Evolutionary conservation across 2,113 vertebrate genomes (phyloP), one percentile per base, ranked within the genome.

Genomic region (Alces alces): DNA sequence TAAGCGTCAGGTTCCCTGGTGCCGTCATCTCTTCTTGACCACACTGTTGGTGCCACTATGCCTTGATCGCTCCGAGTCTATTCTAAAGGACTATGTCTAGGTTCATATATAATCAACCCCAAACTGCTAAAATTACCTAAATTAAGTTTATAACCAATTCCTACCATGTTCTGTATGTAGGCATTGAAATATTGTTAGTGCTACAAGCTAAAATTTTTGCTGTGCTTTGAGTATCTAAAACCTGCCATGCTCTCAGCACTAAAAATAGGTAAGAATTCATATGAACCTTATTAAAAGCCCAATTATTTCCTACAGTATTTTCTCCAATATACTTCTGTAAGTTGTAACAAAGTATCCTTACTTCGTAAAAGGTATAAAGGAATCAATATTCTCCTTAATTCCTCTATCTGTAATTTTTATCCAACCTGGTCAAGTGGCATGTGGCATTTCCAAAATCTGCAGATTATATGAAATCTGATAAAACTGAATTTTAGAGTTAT

Each of bases 361-460:
- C 13, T 96, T 89, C 60, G 90, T 82, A 82, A 33, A 61, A 60
- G 36, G 12, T 61, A 86, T 57, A 73, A 85, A 86, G 33, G 43
- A 57, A 96, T 60, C 50, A 66, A 89, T 27, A 79, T 89, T 82
- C 70, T 76, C 66, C 89, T 97, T 93, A 90, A 96, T n/a, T 86
- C 52, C 30, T 57, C 28, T 27, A 95, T 76, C 45, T 90, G 6
- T 83, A 82, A 93, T 57, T 95, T 88, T 93, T 78, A 93, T 19
- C 14, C 80, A 78, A 91, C 9, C 17, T 91, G 61, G 73, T 45
- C 14, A 97, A 83, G 27, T 43, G 19, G 83, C 43, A 86, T 45
- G 30, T 66, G 33, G 28, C 30, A 95, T 73, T 96, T 92, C 47
- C 79, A 89, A 80, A 89, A 50, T 91, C 33, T 93, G 21, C 21